Base-by-base conservation (phyloP, 1,140 invertebrate species). In the Drosophila melanogaster region DNA sequence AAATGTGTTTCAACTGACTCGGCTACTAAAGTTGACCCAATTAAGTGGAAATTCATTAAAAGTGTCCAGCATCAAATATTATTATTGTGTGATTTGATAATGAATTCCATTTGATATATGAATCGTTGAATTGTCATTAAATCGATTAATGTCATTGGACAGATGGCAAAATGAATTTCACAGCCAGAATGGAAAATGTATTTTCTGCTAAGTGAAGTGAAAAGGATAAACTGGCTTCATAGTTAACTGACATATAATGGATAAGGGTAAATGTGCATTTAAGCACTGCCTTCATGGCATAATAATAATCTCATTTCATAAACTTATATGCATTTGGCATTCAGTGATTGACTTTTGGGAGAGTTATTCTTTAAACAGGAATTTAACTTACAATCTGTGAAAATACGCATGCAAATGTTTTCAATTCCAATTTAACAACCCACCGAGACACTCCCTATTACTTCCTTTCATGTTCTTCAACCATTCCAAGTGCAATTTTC, bases 41-140 rank as follows among this genome's bases (percentile, higher is more conserved):
- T 75, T 75, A 53, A 35, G 33, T 57, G 69, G 30, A 74, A 73
- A 75, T 57, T 74, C 38, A 41, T 75, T 57, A 46, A 75, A 44
- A 56, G 15, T 64, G 59, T 51, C 46, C 22, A 30, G 11, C 22
- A n/a, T 71, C 65, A 72, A 72, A 70, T 70, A 24, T 47, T 22
- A 47, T 67, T 10, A 69, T 46, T 69, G 54, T 40, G n/a, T 56
- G 35, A 15, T 47, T 70, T 35, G 60, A 24, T 40, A 69, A 70
- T 69, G 66, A 19, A 70, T 33, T 67, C 61, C 51, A 24, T 54
- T 53, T 38, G 50, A 10, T 40, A 51, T 57, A 50, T 57, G 33
- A 75, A 30, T 22, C 19, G 33, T 26, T 59, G 44, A 75, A 75
- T 75, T 57, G 53, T 43, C 70, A 75, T 75, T 75, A 53, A 75